These are phyloP conservation scores for Dendrolimus punctatus DNA, from an alignment of 1,140 invertebrate species.

Conservation along the genomic window DNA sequence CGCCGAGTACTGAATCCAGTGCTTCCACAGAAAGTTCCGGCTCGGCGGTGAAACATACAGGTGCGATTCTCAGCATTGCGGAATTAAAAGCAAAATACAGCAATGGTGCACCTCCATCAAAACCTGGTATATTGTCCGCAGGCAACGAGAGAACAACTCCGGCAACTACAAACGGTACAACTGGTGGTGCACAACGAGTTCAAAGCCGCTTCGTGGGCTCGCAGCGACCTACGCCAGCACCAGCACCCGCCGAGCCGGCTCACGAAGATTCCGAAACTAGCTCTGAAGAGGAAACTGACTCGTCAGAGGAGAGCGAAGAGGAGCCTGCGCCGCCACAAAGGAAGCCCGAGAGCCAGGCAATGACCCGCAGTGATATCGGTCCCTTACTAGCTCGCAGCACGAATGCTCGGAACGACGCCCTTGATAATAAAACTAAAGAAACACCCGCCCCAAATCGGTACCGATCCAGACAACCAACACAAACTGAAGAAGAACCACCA, in stretches of 20 bases:
- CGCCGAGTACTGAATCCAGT: constrained; percentile 82
- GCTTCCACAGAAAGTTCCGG: constrained; percentile 83
- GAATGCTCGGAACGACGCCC: constrained; percentile 76
- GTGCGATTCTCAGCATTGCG: constrained; percentile 82
- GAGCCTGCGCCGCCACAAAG: constrained; percentile 71
- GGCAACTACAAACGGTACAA: constrained; percentile 63
- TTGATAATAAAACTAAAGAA: constrained; percentile 66
- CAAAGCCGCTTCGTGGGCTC: constrained; percentile 87
- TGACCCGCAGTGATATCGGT: constrained; percentile 86
- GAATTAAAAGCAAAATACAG: constrained; percentile 85
- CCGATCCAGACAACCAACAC: constrained; percentile 70
- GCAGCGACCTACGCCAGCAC: constrained; percentile 76
- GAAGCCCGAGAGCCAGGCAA: constrained; percentile 74
- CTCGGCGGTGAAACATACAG: constrained; percentile 79
- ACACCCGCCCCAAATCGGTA: constrained; percentile 60
- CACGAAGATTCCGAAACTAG: constrained; percentile 80
- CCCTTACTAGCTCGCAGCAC: constrained; percentile 83
- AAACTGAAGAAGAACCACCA: constrained; percentile 72
- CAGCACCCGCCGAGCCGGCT: constrained; percentile 67
- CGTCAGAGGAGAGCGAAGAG: constrained; percentile 76
- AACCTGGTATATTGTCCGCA: constrained; percentile 68
- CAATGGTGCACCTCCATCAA: constrained; percentile 65
- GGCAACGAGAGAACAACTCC: constrained; percentile 62
- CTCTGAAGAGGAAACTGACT: constrained; percentile 85
- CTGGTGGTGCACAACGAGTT: constrained; percentile 76